Evolutionary conservation across 2,888 invertebrate genomes (phyloP).

Genomic region (Tethea ocularis): DNA sequence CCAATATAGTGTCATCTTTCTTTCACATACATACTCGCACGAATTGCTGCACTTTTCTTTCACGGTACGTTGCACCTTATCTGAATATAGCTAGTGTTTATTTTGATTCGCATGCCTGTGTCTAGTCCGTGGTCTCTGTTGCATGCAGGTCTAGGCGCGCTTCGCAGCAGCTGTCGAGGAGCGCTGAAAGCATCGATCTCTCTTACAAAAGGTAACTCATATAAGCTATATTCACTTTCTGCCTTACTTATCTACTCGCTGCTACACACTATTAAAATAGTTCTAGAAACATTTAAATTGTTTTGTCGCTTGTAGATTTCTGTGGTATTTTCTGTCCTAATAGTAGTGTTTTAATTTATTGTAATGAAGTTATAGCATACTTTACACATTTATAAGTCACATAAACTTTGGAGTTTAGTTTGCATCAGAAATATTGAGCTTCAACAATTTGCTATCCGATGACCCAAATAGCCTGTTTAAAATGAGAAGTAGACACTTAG

Average conservation of each 20-base stretch:
- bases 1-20: constrained; percentile 2
- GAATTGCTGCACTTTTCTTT: constrained; percentile 17
- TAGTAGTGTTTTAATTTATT: constrained; percentile 7
- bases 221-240: constrained; percentile 21
- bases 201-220: constrained; percentile 82
- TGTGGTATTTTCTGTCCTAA: constrained; percentile 9
- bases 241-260: constrained; percentile 16
- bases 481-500: background rate
- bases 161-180: constrained; percentile 91
- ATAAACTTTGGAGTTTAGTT: constrained; percentile 40
- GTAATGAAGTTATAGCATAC: constrained; percentile 10
- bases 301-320: background rate
- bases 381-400: constrained; percentile 22
- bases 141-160: constrained; percentile 93
- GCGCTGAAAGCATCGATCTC: constrained; percentile 86
- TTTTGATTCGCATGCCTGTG: constrained; percentile 74
- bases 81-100: constrained; percentile 37
- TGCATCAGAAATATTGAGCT: constrained; percentile 27
- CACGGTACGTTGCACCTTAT: constrained; percentile 41
- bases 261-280: background rate
- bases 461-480: constrained; percentile 9
- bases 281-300: constrained; percentile 5
- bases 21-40: background rate
- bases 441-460: constrained; percentile 20
- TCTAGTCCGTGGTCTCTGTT: constrained; percentile 81